Conservation (phyloP, 2,888 invertebrate genomes). For the Philhelius pedissequus region DNA sequence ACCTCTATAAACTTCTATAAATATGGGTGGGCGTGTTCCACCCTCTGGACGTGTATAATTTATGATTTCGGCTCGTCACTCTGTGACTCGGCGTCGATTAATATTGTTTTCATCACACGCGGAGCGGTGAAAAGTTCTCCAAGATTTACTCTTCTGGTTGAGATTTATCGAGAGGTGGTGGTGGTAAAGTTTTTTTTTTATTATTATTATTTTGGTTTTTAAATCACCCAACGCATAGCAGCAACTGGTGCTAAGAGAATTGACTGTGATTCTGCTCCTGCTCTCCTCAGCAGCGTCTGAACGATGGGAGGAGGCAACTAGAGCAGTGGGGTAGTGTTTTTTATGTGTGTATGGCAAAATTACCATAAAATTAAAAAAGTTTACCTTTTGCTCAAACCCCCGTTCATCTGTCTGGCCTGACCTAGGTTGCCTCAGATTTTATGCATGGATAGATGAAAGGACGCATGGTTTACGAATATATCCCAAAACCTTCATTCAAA, state of each 20-base stretch:
- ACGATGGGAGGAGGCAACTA: not conserved
- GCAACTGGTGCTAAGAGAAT: slow-evolving; percentile 57
- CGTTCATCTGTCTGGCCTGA: not conserved
- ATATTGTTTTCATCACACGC: slow-evolving; percentile 60
- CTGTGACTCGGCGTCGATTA: slow-evolving; percentile 44
- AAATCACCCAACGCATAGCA: slow-evolving; percentile 39
- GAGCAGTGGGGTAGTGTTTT: not conserved
- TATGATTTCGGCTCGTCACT: slow-evolving; percentile 25
- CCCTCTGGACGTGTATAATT: slow-evolving; percentile 26
- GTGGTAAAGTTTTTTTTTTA: not conserved
- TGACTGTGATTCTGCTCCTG: not conserved
- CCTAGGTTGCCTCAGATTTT: too few relatives aligned
- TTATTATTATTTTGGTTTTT: slow-evolving; percentile 5
- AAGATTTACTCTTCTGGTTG: slow-evolving; percentile 49
- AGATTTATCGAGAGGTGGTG: slow-evolving; percentile 26
- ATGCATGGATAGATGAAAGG: slow-evolving; percentile 9
- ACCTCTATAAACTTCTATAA: not conserved
- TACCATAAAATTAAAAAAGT: slow-evolving; percentile 69
- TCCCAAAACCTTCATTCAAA: slow-evolving; percentile 29
- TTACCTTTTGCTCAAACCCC: slow-evolving; percentile 12
- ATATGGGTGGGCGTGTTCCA: slow-evolving; percentile 32
- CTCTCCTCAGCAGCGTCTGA: not conserved
- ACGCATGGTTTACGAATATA: not conserved
- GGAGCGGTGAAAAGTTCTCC: slow-evolving; percentile 45
- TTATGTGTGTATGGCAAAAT: slow-evolving; percentile 50